phyloP scores from a whole-genome alignment of 2,113 vertebrate species.

The Colistium nudipinnis region DNA sequence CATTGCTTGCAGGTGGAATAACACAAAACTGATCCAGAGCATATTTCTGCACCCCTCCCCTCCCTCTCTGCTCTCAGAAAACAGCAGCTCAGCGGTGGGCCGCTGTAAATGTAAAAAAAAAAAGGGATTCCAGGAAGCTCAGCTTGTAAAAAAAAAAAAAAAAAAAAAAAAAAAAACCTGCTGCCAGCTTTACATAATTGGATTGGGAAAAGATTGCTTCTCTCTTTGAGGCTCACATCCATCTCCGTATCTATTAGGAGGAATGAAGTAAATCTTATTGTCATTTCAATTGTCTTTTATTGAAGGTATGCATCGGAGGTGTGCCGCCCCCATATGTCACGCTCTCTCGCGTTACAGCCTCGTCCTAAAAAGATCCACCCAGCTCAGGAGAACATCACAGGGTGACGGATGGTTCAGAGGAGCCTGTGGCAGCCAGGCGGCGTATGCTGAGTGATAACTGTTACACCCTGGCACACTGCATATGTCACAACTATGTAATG shows the following conservation, averaged over 20 bases:
- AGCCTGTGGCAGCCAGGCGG: conserved; percentile 7
- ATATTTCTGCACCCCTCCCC: conserved; percentile 16
- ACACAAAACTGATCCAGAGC: conserved; percentile 57
- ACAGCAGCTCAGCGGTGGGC: conserved; percentile 31
- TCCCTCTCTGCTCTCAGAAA: conserved; percentile 29
- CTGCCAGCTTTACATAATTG: conserved; percentile 77
- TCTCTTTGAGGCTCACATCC: conserved; percentile 66
- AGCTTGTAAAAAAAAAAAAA: conserved; percentile 8
- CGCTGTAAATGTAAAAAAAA: neutral
- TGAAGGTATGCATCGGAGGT: conserved; percentile 62
- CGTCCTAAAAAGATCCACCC: conserved; percentile 30
- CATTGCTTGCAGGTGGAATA: conserved; percentile 78
- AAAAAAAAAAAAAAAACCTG: conserved; percentile 64
- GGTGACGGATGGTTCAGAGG: conserved; percentile 11
- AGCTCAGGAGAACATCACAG: conserved; percentile 41
- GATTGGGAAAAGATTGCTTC: conserved; percentile 72
- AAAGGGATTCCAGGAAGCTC: conserved; percentile 26
- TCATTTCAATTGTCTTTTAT: conserved; percentile 77
- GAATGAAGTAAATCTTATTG: conserved; percentile 75
- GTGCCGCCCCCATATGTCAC: conserved; percentile 40
- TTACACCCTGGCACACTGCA: neutral
- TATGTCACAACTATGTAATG: neutral
- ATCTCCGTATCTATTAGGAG: conserved; percentile 66
- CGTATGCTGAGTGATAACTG: conserved; percentile 5
- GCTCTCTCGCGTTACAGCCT: conserved; percentile 40